A percentile compares a stretch with the other conserved stretches of the same genome.
Conservation (phyloP, 2,113 vertebrate species). For the Ammospiza nelsoni region DNA sequence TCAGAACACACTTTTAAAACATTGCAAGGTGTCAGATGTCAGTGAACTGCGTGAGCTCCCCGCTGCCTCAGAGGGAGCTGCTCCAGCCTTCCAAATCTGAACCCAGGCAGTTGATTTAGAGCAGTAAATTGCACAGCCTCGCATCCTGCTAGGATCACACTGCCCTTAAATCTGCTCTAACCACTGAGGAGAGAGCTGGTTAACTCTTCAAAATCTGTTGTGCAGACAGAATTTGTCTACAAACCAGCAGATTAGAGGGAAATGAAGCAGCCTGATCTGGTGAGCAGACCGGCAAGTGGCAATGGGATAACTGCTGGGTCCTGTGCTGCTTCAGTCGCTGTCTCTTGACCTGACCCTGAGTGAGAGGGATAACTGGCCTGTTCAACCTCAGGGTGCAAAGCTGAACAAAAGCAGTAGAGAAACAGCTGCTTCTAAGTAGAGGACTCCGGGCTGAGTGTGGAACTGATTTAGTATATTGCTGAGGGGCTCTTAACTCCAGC, state of each 20-base stretch:
- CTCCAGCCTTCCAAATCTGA: background rate
- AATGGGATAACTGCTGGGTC: background rate
- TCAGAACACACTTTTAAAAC: background rate
- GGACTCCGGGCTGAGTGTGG: background rate
- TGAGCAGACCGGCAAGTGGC: background rate
- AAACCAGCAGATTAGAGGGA: background rate
- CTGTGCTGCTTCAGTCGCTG: background rate
- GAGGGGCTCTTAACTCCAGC: constrained; percentile 32
- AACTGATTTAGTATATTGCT: constrained; percentile 33
- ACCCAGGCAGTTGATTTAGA: background rate
- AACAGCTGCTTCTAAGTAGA: constrained; percentile 30
- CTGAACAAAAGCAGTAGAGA: background rate
- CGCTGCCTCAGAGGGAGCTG: background rate
- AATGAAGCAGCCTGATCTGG: background rate
- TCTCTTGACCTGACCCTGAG: constrained; percentile 14
- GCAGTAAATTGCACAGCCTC: background rate
- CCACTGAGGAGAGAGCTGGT: background rate
- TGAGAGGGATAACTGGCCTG: background rate
- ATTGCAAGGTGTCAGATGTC: background rate
- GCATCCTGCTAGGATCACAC: background rate
- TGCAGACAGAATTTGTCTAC: background rate
- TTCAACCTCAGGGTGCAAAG: constrained; percentile 20
- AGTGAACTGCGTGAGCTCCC: background rate
- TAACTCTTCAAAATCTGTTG: background rate
- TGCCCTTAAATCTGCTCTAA: constrained; percentile 6